Base-by-base conservation (phyloP, 1,140 invertebrate species). In the Drosophila ironensis region DNA sequence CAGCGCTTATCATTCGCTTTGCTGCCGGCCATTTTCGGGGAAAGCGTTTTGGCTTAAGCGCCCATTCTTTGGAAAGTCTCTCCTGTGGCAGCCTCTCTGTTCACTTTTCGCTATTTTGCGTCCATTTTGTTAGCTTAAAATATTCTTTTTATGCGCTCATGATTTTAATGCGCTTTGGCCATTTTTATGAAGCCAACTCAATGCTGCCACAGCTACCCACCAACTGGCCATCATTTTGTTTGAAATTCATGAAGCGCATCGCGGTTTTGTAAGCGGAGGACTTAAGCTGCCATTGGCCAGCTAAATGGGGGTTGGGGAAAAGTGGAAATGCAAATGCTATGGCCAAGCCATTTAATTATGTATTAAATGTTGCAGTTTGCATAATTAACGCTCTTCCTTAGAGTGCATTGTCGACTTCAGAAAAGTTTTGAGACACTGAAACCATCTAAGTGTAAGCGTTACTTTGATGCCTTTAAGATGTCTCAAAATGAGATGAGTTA, bases 141-240 rank as follows among this genome's bases (percentile, higher is more conserved):
- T 69, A 52, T 76, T 76, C 42, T 64, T 82, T 81, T 82, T 82
- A 72, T 75, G 67, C 72, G 72, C 76, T 81, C 60, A 72, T 66
- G 67, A 63, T 75, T 81, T 81, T 69, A 82, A 76, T 82, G 72
- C 77, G 78, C 72, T 84, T 84, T 84, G 72, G 53, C 52, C 56
- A 78, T 76, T 78, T 78, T 78, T 70, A 76, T 72, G 54, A 77
- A 70, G 66, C 66, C 17, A 7, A 24, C 20, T 12, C 11, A n/a
- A 14, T 33, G 30, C 2, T 9, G 9, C 8, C 9, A 6, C n/a
- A 22, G 28, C 27, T 28, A n/a, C 20, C 53, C 51, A 19, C 14
- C 46, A 40, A 57, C 37, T 57, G 51, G 46, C 50, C 30, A 40
- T 59, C 64, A 68, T 75, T 82, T 68, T 56, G 54, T 72, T 72